Conservation (phyloP, 2,113 vertebrate species). For the Sturnira hondurensis region DNA sequence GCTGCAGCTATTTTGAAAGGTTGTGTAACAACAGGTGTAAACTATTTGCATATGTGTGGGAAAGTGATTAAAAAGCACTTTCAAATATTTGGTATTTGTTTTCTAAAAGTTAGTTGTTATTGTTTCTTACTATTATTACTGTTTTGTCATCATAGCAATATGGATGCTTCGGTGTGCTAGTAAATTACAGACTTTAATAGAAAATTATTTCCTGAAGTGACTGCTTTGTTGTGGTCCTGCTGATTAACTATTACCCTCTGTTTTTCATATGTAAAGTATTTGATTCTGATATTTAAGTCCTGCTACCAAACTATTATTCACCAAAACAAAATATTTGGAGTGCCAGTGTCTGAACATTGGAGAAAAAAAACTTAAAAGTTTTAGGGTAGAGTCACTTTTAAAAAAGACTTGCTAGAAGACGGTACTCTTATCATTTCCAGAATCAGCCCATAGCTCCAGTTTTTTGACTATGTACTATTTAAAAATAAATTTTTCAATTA, state of each 20-base stretch:
- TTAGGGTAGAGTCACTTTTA: neutral
- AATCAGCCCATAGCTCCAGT: neutral
- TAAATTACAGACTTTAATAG: slow-evolving; percentile 1
- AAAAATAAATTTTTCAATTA: too few relatives aligned
- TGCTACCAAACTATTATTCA: neutral
- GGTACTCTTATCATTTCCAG: neutral
- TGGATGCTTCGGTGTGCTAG: neutral
- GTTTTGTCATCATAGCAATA: neutral
- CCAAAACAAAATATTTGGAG: neutral
- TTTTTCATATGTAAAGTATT: neutral
- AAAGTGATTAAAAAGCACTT: slow-evolving; percentile 12
- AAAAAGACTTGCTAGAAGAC: neutral
- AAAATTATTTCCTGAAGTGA: neutral
- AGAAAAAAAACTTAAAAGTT: neutral
- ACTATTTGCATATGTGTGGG: neutral
- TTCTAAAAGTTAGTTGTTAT: neutral
- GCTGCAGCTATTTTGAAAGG: neutral
- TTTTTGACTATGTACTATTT: neutral
- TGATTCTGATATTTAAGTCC: neutral
- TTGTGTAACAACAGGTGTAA: neutral
- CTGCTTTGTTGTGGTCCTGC: neutral
- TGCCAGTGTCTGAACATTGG: neutral
- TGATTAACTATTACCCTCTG: neutral
- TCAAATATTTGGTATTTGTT: neutral
- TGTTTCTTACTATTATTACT: neutral